Percentiles rank a stretch among this genome's conserved stretches.
Conservation (phyloP, 2,797 vertebrate genomes). For the Tragelaphus eurycerus region DNA sequence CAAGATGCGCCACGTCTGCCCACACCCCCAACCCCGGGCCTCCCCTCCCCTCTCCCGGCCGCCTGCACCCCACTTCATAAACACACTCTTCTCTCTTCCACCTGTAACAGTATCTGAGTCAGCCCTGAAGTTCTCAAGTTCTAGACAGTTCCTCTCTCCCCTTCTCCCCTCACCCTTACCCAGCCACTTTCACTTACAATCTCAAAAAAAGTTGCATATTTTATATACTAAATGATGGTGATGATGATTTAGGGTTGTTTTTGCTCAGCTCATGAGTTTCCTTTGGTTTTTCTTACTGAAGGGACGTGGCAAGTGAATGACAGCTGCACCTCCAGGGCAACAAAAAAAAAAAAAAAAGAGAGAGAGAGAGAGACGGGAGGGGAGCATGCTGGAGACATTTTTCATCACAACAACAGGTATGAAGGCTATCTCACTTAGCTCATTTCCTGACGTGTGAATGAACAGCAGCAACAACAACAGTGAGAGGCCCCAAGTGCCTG, state of each 20-base stretch:
- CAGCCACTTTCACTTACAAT: not conserved
- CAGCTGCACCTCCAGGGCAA: not conserved
- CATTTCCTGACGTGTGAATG: not conserved
- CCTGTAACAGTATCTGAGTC: not conserved
- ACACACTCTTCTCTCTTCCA: not conserved
- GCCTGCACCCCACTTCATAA: accelerated
- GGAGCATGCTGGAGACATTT: not conserved
- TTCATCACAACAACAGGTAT: not conserved
- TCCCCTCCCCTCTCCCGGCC: not conserved
- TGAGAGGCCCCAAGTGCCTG: not conserved
- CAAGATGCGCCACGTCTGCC: not conserved
- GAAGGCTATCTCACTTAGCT: not conserved
- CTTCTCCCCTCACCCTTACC: not conserved
- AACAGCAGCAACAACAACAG: not conserved
- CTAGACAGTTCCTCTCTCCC: not conserved
- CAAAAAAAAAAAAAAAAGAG: not conserved
- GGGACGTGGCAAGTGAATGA: not conserved
- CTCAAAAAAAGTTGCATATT: not conserved
- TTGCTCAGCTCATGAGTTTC: not conserved
- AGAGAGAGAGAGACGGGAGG: not conserved
- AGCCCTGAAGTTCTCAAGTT: not conserved
- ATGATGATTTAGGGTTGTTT: not conserved
- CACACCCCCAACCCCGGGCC: not conserved
- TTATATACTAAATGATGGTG: not conserved
- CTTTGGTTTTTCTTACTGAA: not conserved